phyloP scores from a whole-genome alignment of 2,113 vertebrate genomes.

The Triplophysa siluroides region DNA sequence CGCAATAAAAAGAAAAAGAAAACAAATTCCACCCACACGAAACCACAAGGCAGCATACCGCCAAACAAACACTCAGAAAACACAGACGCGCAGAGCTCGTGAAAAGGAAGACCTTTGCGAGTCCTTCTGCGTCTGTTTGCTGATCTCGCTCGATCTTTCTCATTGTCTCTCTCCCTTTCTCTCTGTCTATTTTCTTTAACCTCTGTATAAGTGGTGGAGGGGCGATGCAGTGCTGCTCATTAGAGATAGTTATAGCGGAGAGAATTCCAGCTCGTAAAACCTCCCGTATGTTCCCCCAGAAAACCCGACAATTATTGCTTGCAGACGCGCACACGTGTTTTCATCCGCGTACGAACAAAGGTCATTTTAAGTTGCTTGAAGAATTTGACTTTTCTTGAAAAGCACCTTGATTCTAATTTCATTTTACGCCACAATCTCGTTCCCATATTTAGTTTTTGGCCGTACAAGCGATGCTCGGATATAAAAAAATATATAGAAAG shows the following conservation, averaged over 20 bases:
- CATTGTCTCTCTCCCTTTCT: constrained; percentile 50
- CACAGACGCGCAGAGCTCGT: constrained; percentile 48
- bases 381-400: not conserved
- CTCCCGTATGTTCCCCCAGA: constrained; percentile 39
- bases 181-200: constrained; percentile 52
- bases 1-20: constrained; percentile 24
- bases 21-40: constrained; percentile 33
- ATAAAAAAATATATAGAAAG: constrained; percentile 5
- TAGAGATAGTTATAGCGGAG: constrained; percentile 65
- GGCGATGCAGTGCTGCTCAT: constrained; percentile 65
- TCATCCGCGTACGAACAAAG: constrained; percentile 1
- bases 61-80: constrained; percentile 34
- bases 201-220: constrained; percentile 46
- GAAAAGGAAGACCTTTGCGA: not conserved
- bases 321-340: constrained; percentile 48
- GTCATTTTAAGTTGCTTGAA: not conserved
- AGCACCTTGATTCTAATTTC: too few species aligned
- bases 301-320: constrained; percentile 21
- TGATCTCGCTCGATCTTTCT: constrained; percentile 33
- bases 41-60: not conserved
- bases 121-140: constrained; percentile 24
- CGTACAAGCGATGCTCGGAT: not conserved
- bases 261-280: constrained; percentile 60
- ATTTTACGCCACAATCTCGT: not conserved
- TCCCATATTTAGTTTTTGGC: constrained; percentile 9